A percentile compares a stretch with the other conserved stretches of the same genome.
phyloP scores from a whole-genome alignment of 2,113 vertebrate species.

The Tetraodon nigroviridis region DNA sequence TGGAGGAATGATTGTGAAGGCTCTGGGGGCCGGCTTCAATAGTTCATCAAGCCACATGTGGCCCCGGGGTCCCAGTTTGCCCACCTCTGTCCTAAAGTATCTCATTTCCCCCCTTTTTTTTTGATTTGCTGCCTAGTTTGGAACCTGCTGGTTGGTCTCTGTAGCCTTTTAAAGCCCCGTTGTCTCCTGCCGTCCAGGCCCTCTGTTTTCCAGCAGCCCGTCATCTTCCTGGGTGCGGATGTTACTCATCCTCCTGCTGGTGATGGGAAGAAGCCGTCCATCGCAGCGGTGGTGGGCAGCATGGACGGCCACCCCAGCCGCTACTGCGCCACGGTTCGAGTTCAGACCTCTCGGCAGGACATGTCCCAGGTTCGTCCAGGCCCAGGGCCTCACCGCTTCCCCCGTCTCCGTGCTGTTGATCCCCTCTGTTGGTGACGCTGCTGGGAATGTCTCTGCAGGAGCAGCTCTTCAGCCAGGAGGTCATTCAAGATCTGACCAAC shows the following conservation, averaged over 20 bases:
- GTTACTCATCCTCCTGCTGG: conserved; percentile 95
- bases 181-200: conserved; percentile 73
- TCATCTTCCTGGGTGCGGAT: conserved; percentile 96
- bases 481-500: conserved; percentile 95
- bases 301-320: conserved; percentile 98
- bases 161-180: too few species aligned
- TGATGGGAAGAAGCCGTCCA: conserved; percentile 96
- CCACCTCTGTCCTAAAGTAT: too few species aligned
- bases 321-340: conserved; percentile 94
- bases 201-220: conserved; percentile 97
- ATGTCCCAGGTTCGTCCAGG: conserved; percentile 78
- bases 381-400: not conserved
- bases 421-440: too few species aligned
- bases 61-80: too few species aligned
- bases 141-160: too few species aligned
- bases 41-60: too few species aligned
- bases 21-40: too few species aligned
- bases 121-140: not conserved
- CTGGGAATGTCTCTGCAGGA: conserved; percentile 61
- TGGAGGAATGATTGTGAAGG: too few species aligned
- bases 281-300: conserved; percentile 96
- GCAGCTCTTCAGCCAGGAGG: conserved; percentile 94
- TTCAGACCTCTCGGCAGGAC: conserved; percentile 95
- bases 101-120: not conserved
- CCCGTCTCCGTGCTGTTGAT: not conserved